A percentile compares a stretch with the other conserved stretches of the same genome.
Conservation (phyloP, 2,888 invertebrate species). For the Epiperipatus broadwayi region DNA sequence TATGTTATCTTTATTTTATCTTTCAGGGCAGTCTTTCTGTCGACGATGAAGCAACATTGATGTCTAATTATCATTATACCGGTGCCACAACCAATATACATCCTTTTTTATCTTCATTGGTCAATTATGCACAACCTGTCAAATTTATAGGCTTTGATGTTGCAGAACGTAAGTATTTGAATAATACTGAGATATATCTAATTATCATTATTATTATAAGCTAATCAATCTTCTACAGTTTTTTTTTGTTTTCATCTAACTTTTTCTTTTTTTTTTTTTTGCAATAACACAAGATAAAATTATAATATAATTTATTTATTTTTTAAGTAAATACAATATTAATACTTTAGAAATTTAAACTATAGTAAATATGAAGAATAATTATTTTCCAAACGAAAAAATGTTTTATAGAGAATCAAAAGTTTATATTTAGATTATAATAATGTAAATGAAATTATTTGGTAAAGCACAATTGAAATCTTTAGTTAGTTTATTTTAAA, state of each 20-base stretch:
- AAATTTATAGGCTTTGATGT: conserved; percentile 96
- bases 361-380: too few relatives aligned
- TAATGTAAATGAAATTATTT: too few relatives aligned
- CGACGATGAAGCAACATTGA: conserved; percentile 33
- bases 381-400: too few relatives aligned
- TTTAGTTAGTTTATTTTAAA: too few relatives aligned
- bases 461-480: too few relatives aligned
- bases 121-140: conserved; percentile 98
- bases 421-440: too few relatives aligned
- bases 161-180: conserved; percentile 56
- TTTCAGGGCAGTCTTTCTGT: conserved; percentile 27
- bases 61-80: conserved; percentile 54
- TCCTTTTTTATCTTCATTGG: conserved; percentile 93
- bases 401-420: too few relatives aligned
- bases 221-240: conserved; percentile 15
- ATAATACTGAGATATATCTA: conserved; percentile 13
- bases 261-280: conserved; percentile 11
- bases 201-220: conserved; percentile 17
- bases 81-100: conserved; percentile 97
- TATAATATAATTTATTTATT: too few relatives aligned
- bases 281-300: neutral
- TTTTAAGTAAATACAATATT: too few relatives aligned
- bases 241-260: conserved; percentile 12
- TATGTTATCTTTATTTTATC: too few relatives aligned
- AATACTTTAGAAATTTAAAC: too few relatives aligned